Base-by-base conservation (phyloP, 1,140 invertebrate genomes). In the Drosophila nigromelanica region DNA sequence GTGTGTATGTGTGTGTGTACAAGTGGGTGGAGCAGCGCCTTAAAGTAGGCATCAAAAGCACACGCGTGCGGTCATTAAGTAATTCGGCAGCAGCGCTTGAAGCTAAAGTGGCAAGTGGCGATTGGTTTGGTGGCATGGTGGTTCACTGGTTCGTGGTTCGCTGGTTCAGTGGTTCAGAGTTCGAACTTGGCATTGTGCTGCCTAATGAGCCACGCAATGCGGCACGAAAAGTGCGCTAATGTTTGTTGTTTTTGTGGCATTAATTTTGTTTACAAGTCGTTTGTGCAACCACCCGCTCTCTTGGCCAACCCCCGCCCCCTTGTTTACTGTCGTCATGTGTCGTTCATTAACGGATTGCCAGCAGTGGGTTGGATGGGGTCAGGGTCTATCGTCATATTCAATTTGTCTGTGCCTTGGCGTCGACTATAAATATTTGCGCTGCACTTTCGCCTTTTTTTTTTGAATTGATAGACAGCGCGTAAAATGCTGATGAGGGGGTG, bases 181-280 rank as follows among this genome's bases (percentile, higher is more conserved):
- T 40, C 43, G 8, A 10, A 15, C 4, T 5, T 40, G 62, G 30
- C n/a, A 24, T 48, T 72, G 15, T 33, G 48, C 37, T 61, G 71
- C 75, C 79, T 87, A 89, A 87, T 87, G 82, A 87, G 83, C 72
- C 83, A 73, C 72, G 72, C 77, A 86, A 80, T 68, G 78, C 63
- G 63, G 76, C 82, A 64, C 64, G 72, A 71, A 87, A 89, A 82
- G 72, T 87, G 82, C 79, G 83, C 73, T 83, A 87, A 87, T 89
- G 79, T 70, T 87, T 87, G 79, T 87, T 87, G 83, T 76, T 58
- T 79, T 81, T 81, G 78, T 76, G 82, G 83, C 64, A 87, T 87
- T 89, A 83, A 89, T 87, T 87, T 89, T 89, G 82, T 87, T 83
- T 89, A 89, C 83, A 89, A 86, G 82, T 86, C 76, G 82, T 86